Percentiles rank a stretch among this genome's conserved stretches.
These are phyloP conservation scores for Ursus arctos DNA, from an alignment of 2,113 vertebrate genomes.

Conservation along the genomic window DNA sequence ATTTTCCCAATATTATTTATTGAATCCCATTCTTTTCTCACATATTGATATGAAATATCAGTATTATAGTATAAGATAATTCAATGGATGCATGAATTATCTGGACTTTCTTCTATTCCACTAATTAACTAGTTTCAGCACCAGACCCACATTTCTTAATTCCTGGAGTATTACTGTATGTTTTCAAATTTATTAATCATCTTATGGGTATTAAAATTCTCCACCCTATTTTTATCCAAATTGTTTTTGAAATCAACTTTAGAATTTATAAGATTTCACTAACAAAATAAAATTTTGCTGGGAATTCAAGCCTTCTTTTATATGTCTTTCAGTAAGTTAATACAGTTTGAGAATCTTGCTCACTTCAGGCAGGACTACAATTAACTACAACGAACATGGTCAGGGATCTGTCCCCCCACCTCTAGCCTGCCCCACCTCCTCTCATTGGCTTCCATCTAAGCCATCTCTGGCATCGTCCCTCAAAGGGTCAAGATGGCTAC, in stretches of 20 bases:
- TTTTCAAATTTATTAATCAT: conserved; percentile 43
- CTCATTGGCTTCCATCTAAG: background rate
- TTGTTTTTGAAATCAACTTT: conserved; percentile 1
- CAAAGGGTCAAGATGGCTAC: background rate
- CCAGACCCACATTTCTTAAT: background rate
- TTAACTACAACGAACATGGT: background rate
- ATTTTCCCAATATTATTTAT: background rate
- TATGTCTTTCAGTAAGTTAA: background rate
- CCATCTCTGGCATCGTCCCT: background rate
- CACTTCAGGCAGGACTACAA: background rate
- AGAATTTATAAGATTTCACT: background rate
- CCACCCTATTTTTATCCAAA: background rate
- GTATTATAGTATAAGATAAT: background rate
- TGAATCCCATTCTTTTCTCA: background rate
- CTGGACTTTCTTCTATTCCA: background rate
- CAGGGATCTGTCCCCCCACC: background rate
- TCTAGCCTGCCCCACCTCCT: background rate
- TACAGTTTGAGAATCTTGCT: background rate
- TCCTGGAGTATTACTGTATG: background rate
- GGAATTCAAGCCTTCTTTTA: background rate
- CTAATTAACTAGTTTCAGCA: conserved; percentile 4
- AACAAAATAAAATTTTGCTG: background rate
- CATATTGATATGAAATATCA: background rate
- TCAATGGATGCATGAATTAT: background rate
- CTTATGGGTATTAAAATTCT: background rate